phyloP scores from a whole-genome alignment of 2,113 vertebrate species.

The Tenebrosternarchus preto region DNA sequence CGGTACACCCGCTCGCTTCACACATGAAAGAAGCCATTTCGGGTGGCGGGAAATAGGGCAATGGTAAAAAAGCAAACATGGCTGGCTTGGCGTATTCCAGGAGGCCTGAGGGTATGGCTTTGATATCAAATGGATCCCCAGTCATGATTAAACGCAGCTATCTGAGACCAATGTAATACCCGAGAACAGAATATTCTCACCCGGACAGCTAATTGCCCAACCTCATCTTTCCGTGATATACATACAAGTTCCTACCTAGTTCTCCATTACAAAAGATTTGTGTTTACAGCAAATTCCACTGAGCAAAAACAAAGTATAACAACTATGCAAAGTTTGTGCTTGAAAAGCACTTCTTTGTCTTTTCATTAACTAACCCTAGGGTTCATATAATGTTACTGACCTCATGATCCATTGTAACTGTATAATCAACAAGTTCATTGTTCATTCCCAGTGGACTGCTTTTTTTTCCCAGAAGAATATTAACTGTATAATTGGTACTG shows the following conservation, averaged over 20 bases:
- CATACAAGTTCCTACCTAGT: conserved; percentile 2
- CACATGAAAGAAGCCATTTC: conserved; percentile 81
- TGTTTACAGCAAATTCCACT: not conserved
- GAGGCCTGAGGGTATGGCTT: conserved; percentile 75
- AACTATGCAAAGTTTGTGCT: not conserved
- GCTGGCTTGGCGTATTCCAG: conserved; percentile 61
- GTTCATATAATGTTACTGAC: conserved; percentile 22
- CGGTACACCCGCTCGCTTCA: conserved; percentile 65
- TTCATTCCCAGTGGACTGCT: conserved; percentile 29
- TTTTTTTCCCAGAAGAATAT: conserved; percentile 28
- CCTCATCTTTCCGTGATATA: conserved; percentile 18
- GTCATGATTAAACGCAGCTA: conserved; percentile 58
- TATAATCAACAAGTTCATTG: conserved; percentile 47
- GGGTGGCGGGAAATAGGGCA: conserved; percentile 74
- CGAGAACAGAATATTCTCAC: conserved; percentile 35
- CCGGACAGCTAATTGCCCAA: conserved; percentile 24
- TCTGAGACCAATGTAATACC: conserved; percentile 50
- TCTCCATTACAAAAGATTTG: not conserved
- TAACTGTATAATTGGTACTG: conserved; percentile 48
- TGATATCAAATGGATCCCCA: conserved; percentile 72
- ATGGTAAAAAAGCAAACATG: conserved; percentile 80
- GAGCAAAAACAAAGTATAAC: not conserved
- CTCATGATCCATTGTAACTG: conserved; percentile 5
- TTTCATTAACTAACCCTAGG: not conserved
- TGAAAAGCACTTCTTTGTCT: conserved; percentile 7